Conservation (phyloP, 2,113 vertebrate genomes). For the Potamarius usumacintae region DNA sequence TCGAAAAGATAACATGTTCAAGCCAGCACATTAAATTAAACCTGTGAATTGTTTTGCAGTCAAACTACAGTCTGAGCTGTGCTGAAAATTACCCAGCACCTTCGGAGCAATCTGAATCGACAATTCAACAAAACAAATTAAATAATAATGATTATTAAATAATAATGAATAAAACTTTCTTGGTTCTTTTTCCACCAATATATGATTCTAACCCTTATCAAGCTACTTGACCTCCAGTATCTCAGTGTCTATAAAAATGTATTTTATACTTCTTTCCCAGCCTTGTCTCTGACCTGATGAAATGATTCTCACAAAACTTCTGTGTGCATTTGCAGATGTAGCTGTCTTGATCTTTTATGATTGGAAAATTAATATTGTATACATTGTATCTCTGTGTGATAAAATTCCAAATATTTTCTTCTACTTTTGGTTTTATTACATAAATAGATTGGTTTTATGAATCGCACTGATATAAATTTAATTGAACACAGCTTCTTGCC, state of each 20-base stretch:
- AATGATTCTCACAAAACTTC: slow-evolving; percentile 67
- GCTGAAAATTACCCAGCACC: not conserved
- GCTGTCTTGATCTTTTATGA: slow-evolving; percentile 73
- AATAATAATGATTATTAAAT: not conserved
- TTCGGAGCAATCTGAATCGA: not conserved
- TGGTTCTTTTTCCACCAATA: slow-evolving; percentile 9
- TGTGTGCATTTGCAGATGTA: slow-evolving; percentile 84
- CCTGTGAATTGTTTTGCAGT: not conserved
- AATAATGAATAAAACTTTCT: not conserved
- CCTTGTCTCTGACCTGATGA: slow-evolving; percentile 48
- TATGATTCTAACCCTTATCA: slow-evolving; percentile 3
- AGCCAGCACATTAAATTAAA: not conserved
- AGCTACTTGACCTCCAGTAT: slow-evolving; percentile 17
- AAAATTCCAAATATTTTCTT: slow-evolving; percentile 84
- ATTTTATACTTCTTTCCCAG: slow-evolving; percentile 42
- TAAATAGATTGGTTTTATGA: slow-evolving; percentile 18
- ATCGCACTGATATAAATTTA: too few species aligned
- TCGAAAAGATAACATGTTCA: not conserved
- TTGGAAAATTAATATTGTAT: slow-evolving; percentile 86
- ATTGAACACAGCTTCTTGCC: not conserved
- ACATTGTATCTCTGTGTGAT: slow-evolving; percentile 81
- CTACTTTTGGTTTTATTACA: slow-evolving; percentile 53
- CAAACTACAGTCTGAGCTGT: not conserved
- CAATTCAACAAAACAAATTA: not conserved
- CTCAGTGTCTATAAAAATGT: slow-evolving; percentile 32